Evolutionary conservation across 1,140 invertebrate genomes (phyloP).

Genomic region (Anoplophora glabripennis): DNA sequence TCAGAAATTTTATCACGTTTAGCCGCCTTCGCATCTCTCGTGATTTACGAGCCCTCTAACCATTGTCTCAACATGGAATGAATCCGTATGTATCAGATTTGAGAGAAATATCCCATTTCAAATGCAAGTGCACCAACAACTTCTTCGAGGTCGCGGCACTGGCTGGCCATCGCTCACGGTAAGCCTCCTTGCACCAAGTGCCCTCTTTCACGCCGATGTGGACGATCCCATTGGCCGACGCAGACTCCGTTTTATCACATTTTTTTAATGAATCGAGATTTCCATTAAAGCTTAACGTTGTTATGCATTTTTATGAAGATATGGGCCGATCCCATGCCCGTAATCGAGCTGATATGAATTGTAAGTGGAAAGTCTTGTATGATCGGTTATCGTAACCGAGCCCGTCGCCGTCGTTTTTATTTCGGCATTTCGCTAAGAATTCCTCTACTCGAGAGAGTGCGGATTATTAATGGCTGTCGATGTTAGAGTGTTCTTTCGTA

Average conservation of each 20-base stretch:
- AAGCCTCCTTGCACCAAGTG: constrained; percentile 5
- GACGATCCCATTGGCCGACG: not conserved
- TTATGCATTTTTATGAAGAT: constrained; percentile 38
- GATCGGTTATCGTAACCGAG: constrained; percentile 17
- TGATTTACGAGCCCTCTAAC: no score
- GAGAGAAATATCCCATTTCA: no score
- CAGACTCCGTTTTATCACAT: constrained; percentile 24
- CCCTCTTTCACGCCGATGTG: not conserved
- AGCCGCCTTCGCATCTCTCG: no score
- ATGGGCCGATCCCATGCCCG: constrained; percentile 35
- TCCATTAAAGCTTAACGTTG: constrained; percentile 45
- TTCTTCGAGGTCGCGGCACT: no score
- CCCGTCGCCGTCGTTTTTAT: constrained; percentile 9
- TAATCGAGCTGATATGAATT: constrained; percentile 35
- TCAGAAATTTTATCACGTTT: no score
- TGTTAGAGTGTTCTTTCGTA: constrained; percentile 30
- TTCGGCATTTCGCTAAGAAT: constrained; percentile 14
- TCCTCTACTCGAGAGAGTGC: not conserved
- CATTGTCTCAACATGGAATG: no score
- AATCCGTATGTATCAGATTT: no score
- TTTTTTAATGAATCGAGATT: constrained; percentile 43
- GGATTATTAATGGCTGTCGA: constrained; percentile 29
- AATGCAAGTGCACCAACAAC: no score
- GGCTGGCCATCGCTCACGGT: not conserved
- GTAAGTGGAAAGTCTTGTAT: constrained; percentile 50